Conservation (phyloP, 2,888 invertebrate genomes). For the Pycnomerus fuliginosus region DNA sequence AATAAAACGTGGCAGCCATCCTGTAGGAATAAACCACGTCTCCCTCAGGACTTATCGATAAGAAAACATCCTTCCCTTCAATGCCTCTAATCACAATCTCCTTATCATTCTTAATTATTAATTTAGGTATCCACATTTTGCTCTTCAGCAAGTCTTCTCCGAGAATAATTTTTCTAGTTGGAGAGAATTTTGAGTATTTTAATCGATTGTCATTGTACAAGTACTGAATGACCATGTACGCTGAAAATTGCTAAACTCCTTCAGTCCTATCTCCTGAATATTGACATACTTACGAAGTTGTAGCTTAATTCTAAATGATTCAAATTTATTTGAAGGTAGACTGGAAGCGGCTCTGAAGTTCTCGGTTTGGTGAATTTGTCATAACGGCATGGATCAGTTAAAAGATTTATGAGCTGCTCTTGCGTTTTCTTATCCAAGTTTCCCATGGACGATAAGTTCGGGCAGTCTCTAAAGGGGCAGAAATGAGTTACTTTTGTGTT, state of each 20-base stretch:
- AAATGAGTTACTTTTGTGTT: too few relatives aligned
- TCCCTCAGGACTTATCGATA: constrained; percentile 77
- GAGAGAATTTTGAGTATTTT: constrained; percentile 67
- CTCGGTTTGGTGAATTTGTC: constrained; percentile 72
- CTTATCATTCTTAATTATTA: constrained; percentile 79
- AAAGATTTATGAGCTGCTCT: constrained; percentile 68
- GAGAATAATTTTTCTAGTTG: constrained; percentile 66
- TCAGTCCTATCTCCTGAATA: too few relatives aligned
- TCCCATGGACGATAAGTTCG: too few relatives aligned
- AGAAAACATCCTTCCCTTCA: constrained; percentile 73
- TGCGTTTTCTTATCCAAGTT: too few relatives aligned
- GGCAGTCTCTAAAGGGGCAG: too few relatives aligned
- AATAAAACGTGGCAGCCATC: constrained; percentile 79
- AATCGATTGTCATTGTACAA: constrained; percentile 76
- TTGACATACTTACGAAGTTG: too few relatives aligned
- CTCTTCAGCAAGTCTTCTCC: constrained; percentile 71
- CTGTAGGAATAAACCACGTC: constrained; percentile 77
- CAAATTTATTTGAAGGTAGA: constrained; percentile 75
- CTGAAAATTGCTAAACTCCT: constrained; percentile 85
- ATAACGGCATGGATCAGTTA: constrained; percentile 75
- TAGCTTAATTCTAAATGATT: constrained; percentile 81
- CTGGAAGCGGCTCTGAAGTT: constrained; percentile 65
- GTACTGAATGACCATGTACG: constrained; percentile 77
- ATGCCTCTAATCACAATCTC: constrained; percentile 77
- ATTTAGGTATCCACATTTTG: constrained; percentile 79